Conservation (phyloP, 2,113 vertebrate species). For the Turnix velox region DNA sequence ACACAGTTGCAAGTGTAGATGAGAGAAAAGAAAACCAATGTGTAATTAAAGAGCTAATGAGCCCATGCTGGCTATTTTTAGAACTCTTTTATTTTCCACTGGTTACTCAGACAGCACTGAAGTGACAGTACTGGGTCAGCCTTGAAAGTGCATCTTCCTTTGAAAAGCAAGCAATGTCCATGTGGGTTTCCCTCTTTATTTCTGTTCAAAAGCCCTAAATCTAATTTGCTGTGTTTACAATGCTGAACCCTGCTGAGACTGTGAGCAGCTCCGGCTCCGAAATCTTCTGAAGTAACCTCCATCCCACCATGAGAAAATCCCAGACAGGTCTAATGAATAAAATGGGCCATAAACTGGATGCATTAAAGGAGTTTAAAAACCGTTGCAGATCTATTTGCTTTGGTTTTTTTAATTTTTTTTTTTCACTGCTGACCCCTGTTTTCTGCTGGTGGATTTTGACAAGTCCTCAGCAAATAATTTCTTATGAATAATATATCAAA, state of each 20-base stretch:
- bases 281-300: not conserved
- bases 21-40: not conserved
- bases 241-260: constrained; percentile 33
- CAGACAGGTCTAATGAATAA: not conserved
- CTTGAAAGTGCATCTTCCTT: constrained; percentile 26
- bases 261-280: not conserved
- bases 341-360: not conserved
- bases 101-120: constrained; percentile 10
- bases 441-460: not conserved
- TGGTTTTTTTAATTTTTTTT: not conserved
- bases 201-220: constrained; percentile 41
- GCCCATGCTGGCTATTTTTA: constrained; percentile 29
- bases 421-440: not conserved
- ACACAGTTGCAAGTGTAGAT: not conserved
- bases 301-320: not conserved
- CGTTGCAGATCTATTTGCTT: not conserved
- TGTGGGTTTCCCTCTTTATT: constrained; percentile 39
- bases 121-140: constrained; percentile 59
- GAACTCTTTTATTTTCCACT: constrained; percentile 38
- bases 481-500: not conserved
- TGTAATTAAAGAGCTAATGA: constrained; percentile 56
- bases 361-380: not conserved
- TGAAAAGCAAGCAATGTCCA: constrained; percentile 46
- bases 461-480: not conserved
- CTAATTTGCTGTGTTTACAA: constrained; percentile 43